These are phyloP conservation scores for Heliconius ethilla DNA, from an alignment of 2,888 invertebrate genomes.

Conservation along the genomic window DNA sequence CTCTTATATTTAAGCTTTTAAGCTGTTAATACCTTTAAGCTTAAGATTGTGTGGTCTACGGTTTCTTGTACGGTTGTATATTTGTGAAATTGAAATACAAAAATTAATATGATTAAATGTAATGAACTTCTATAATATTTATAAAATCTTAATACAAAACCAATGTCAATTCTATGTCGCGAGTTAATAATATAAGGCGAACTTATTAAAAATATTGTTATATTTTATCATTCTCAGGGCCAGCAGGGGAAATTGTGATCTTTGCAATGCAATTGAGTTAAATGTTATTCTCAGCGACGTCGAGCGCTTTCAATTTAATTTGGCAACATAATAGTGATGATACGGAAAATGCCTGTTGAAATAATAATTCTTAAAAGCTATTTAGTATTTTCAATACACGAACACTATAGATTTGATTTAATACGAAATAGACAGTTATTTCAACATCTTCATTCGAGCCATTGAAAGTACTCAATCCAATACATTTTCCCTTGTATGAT, in stretches of 20 bases:
- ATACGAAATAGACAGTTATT: constrained; percentile 13
- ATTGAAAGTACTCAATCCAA: constrained; percentile 51
- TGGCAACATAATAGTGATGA: constrained; percentile 72
- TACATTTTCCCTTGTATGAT: constrained; percentile 51
- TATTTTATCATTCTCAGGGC: constrained; percentile 44
- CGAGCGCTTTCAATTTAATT: constrained; percentile 78
- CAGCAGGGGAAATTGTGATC: constrained; percentile 69
- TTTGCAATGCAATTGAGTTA: constrained; percentile 77
- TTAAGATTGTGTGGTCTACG: no score
- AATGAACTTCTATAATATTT: no score
- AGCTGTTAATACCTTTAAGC: no score
- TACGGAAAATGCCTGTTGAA: constrained; percentile 44
- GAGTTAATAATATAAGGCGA: constrained; percentile 9
- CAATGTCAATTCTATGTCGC: background rate
- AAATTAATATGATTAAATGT: no score
- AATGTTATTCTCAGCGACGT: constrained; percentile 75
- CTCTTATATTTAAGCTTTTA: no score
- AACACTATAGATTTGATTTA: constrained; percentile 7
- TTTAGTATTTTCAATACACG: constrained; percentile 2
- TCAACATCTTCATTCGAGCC: constrained; percentile 43
- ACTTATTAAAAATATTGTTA: constrained; percentile 30
- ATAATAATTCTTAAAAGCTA: constrained; percentile 27
- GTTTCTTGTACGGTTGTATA: no score
- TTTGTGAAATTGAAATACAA: no score
- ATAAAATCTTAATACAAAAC: no score